Conservation (phyloP, 2,797 vertebrate genomes). For the Sternotherus odoratus region DNA sequence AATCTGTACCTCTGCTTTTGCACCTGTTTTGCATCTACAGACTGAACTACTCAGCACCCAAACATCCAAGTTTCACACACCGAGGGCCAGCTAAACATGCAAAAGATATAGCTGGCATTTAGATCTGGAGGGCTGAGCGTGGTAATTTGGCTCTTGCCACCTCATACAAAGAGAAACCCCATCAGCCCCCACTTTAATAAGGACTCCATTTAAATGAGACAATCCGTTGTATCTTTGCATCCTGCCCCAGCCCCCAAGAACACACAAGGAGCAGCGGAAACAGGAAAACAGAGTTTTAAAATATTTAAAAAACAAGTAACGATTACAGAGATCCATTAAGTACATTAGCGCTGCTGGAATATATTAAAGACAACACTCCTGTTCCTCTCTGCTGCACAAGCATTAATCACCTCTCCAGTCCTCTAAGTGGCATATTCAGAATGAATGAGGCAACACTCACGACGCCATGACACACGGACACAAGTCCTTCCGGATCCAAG, state of each 20-base stretch:
- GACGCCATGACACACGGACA: accelerated
- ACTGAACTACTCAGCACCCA: background rate
- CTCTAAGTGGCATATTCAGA: background rate
- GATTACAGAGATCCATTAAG: background rate
- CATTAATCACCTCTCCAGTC: background rate
- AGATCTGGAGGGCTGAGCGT: background rate
- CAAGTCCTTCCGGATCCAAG: background rate
- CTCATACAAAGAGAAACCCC: background rate
- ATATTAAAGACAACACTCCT: background rate
- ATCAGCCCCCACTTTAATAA: background rate
- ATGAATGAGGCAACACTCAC: accelerated
- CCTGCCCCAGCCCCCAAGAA: background rate
- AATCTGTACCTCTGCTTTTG: background rate
- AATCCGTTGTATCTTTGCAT: background rate
- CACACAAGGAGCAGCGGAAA: background rate
- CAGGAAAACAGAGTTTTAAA: background rate
- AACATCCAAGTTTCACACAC: background rate
- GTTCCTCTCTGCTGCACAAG: background rate
- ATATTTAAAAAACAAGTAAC: background rate
- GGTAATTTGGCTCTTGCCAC: background rate
- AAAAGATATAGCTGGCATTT: background rate
- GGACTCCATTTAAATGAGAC: background rate
- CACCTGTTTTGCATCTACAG: background rate
- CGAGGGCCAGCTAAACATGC: background rate
- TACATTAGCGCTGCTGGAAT: constrained; percentile 7